Evolutionary conservation across 2,797 vertebrate genomes (phyloP), one percentile per base, ranked within the genome.

Genomic region (Neoniphon sammara): DNA sequence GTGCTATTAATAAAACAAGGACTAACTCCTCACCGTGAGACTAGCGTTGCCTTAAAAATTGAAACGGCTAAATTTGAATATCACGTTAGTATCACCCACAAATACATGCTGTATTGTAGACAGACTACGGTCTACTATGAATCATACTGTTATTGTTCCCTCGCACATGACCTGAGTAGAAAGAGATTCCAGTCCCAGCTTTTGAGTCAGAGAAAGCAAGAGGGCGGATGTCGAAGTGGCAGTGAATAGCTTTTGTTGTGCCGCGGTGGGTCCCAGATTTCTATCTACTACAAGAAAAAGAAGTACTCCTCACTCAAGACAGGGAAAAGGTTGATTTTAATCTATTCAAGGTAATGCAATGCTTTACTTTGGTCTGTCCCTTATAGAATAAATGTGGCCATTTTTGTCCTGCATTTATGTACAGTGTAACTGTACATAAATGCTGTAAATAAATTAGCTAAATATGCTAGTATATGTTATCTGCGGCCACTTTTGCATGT

Each of bases 251-350:
- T 71, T 75, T 70, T 66, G 67, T 66, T 75, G 73, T 23, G 21
- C 61, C 69, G 55, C 71, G 53, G n/a, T 11, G 39, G 58, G 78
- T 57, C 54, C 59, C 76, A 77, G 81, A 83, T 85, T 71, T 67
- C 42, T 75, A 88, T 75, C 70, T 85, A 78, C 76, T 47, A 47
- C 39, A 75, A 60, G 57, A 82, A 77, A 84, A 52, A 80, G 84
- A 66, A 47, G 66, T 66, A 78, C 69, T 39, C 49, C 60, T 30
- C 55, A 65, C 65, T 77, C 62, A 36, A 30, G 39, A 25, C 17
- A 25, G 25, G 15, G 15, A 55, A 12, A 42, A 42, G 11, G 11
- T 42, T 2, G 11, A 42, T 42, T 11, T 42, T 3, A 11, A 9
- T 42, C 39, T 42, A 42, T 42, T 42, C 39, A 11, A 11, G 39